phyloP scores from a whole-genome alignment of 2,113 vertebrate genomes.

The Myanophis thanlyinensis region DNA sequence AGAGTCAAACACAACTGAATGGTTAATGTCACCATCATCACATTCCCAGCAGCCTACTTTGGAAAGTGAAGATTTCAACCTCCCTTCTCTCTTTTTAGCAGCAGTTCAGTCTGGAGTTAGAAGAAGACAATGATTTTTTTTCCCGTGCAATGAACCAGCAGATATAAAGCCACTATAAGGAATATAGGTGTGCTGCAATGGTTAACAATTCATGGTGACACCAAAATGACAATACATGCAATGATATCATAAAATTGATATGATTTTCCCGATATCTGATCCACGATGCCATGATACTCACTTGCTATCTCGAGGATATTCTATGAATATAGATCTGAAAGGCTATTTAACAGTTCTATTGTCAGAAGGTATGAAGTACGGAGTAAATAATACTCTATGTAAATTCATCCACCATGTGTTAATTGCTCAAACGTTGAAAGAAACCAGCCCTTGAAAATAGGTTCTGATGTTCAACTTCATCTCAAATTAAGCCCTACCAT shows the following conservation, averaged over 20 bases:
- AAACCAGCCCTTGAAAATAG: neutral
- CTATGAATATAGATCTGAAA: neutral
- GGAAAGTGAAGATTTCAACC: neutral
- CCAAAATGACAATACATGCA: neutral
- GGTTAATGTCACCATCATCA: neutral
- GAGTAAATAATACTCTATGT: neutral
- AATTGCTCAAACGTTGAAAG: neutral
- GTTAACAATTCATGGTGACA: neutral
- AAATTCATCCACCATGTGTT: too few species aligned
- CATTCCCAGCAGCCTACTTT: neutral
- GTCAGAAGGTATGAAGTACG: neutral
- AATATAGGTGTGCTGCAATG: neutral
- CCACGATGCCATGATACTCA: neutral
- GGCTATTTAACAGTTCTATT: neutral
- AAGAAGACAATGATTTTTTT: neutral
- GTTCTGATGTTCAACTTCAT: neutral
- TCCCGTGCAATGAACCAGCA: neutral
- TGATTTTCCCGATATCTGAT: neutral
- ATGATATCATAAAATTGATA: neutral
- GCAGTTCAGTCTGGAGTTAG: neutral
- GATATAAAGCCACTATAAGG: neutral
- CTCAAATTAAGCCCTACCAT: neutral
- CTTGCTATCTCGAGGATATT: neutral
- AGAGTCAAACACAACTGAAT: neutral
- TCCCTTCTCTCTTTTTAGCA: neutral